Evolutionary conservation across 2,888 invertebrate species (phyloP).

Genomic region (Syrista parreyssii): DNA sequence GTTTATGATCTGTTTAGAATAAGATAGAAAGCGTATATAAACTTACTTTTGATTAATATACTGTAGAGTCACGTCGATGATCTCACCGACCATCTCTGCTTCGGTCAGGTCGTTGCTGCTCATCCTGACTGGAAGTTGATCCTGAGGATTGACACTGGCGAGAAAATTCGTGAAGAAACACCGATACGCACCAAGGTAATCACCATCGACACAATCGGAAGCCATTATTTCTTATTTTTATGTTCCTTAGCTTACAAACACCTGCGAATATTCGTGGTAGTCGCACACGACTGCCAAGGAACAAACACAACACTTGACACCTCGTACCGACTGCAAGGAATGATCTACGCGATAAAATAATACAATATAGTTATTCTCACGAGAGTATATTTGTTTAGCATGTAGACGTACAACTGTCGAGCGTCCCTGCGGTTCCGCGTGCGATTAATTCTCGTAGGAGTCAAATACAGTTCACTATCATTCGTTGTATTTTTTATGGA

Average conservation of each 20-base stretch:
- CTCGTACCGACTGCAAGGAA: not conserved
- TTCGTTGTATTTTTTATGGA: not conserved
- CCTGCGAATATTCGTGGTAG: not conserved
- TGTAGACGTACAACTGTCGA: not conserved
- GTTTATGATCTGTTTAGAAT: not conserved
- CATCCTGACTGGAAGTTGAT: constrained; percentile 80
- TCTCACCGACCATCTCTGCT: constrained; percentile 78
- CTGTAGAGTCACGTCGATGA: constrained; percentile 81
- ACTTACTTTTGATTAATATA: constrained; percentile 83
- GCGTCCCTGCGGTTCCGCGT: not conserved
- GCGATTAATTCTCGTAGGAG: not conserved
- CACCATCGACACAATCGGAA: constrained; percentile 67
- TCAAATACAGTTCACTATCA: not conserved
- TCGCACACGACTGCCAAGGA: too few relatives aligned
- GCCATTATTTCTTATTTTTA: constrained; percentile 39
- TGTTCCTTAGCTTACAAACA: not conserved
- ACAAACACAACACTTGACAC: not conserved
- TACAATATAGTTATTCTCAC: not conserved
- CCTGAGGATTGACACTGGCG: constrained; percentile 75
- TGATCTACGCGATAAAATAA: not conserved
- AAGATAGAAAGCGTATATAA: not conserved
- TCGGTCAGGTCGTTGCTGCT: constrained; percentile 77
- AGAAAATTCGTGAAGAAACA: constrained; percentile 80
- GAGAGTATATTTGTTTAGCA: not conserved
- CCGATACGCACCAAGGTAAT: constrained; percentile 77